Evolutionary conservation across 2,113 vertebrate species (phyloP).

Genomic region (Bos taurus): DNA sequence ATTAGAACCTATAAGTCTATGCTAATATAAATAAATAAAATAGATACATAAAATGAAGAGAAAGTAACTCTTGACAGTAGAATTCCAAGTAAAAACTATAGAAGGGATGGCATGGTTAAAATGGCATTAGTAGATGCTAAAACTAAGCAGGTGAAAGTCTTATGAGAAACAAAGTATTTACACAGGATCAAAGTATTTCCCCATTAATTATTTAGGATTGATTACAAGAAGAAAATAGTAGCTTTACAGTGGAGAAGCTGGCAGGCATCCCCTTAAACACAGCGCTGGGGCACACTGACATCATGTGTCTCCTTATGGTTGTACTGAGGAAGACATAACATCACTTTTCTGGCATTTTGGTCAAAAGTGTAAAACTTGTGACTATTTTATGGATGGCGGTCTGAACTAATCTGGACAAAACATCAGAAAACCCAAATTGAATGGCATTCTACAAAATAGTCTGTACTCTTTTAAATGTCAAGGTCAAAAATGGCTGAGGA

Average conservation of each 20-base stretch:
- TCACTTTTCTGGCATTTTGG: background rate
- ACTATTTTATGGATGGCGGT: background rate
- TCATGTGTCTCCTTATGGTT: background rate
- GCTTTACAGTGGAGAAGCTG: background rate
- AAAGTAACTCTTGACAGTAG: background rate
- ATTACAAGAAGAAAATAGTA: background rate
- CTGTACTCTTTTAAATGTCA: constrained; percentile 27
- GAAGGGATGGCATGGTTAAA: background rate
- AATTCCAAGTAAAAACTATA: background rate
- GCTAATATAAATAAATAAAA: background rate
- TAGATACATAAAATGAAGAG: background rate
- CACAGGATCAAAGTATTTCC: background rate
- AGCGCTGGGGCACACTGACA: background rate
- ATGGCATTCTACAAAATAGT: background rate
- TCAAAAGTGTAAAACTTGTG: background rate
- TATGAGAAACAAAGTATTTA: background rate
- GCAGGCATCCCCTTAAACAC: background rate
- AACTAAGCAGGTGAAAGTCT: background rate
- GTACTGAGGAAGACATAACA: background rate
- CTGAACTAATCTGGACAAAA: background rate
- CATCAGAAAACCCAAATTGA: background rate
- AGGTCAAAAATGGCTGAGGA: background rate
- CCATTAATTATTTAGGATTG: background rate
- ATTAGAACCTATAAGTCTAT: background rate
- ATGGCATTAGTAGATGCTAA: background rate